Base-by-base conservation (phyloP, 1,140 invertebrate genomes). In the Caligus rogercresseyi region DNA sequence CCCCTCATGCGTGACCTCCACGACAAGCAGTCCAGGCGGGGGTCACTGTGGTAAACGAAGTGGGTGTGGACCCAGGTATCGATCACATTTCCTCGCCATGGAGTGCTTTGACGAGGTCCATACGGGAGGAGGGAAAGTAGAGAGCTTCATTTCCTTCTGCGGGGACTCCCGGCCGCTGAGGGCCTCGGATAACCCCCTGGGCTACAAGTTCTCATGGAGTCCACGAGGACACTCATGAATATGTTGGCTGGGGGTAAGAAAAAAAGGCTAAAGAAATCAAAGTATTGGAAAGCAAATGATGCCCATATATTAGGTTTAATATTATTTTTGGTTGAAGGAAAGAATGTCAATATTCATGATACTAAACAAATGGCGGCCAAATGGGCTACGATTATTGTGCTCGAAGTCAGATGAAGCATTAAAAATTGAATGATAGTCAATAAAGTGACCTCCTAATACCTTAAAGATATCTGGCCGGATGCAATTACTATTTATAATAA, bases 201-300 rank as follows among this genome's bases (percentile, higher is more conserved):
- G 94, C 15, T 99, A 99, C 74, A 98, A 98, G 72, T 99, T 99
- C 72, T 95, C 88, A 13, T 98, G 94, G 94, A 93, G 84, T 62
- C 93, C 94, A 11, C 77, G 84, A 31, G 89, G 88, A 4, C 91
- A 0, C 74, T 98, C 1, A 75, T 92, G 0, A 97, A 95, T 68
- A 88, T 90, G 0, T 74, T 96, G 1, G 82, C 84, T 16, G 81
- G 82, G 1, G 93, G 94, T 1, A 89, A 85, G 73, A 97, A 91
- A 72, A 43, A 43, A 43, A 11, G 7, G 31, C n/a, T 11, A 43
- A 11, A 11, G 7, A 43, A 11, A 43, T 7, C 31, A 43, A 43
- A 43, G n/a, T 43, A 43, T 43, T 43, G 7, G 31, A 43, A 43
- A 43, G n/a, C n/a, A n/a, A n/a, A n/a, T n/a, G n/a, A n/a, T n/a